Evolutionary conservation across 2,113 vertebrate species (phyloP), one percentile per base, ranked within the genome.

Genomic region (Patagioenas fasciata): DNA sequence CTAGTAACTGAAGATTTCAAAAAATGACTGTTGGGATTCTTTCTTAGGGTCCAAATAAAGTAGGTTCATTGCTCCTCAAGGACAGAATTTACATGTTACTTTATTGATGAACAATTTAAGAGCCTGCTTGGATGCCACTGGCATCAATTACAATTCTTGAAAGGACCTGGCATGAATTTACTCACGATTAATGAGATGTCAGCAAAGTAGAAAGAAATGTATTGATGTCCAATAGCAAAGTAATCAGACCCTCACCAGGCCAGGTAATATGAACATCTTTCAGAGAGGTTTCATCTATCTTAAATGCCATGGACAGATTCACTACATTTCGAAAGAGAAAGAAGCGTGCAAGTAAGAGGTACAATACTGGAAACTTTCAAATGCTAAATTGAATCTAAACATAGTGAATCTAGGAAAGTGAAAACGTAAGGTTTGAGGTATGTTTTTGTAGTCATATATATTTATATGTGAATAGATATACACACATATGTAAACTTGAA

Each of bases 171-270:
- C 64, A 95, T 88, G 96, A 95, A 97, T 97, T 97, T 97, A 96
- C 88, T 96, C 44, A 84, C 65, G 51, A 97, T 98, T 98, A 98
- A 97, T 97, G 97, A 94, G 81, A 96, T 94, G 97, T 97, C 96
- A 96, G 94, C 60, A 96, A 95, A 93, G 95, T 92, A 97, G 94
- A 96, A 97, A 97, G 94, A 94, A 97, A 91, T 77, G 50, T 95
- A 98, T 98, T 97, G 97, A 98, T 97, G 89, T 97, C 93, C 97
- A 97, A 98, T 98, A 98, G 90, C 95, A 97, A 97, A 97, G 89
- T 88, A 97, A 97, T 98, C 96, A 97, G 91, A 97, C 42, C 69
- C 89, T 97, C 89, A 97, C 80, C 96, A 94, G 90, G 60, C 93
- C 84, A 93, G 83, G 91, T 96, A 97, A 93, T 96, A 97, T 97